A percentile compares a stretch with the other conserved stretches of the same genome.
Conservation (phyloP, 30 jellyfish, hydroid and myxozoan species). For the Chrysaora quinquecirrha region DNA sequence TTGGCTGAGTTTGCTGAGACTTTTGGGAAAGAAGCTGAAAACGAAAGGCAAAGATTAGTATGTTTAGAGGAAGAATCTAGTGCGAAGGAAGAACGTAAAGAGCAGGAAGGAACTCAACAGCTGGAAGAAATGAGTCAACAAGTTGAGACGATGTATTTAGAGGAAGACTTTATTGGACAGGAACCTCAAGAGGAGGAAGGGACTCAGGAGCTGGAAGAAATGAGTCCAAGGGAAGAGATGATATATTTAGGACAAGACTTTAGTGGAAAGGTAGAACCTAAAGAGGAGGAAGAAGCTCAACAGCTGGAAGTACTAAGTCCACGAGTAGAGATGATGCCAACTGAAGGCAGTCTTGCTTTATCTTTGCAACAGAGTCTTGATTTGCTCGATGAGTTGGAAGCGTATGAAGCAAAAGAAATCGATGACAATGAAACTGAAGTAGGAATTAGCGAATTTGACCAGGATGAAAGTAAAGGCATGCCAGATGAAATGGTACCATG, state of each 20-base stretch:
- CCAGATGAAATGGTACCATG: background rate
- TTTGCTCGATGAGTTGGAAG: constrained; percentile 37
- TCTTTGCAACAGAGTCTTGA: constrained; percentile 48
- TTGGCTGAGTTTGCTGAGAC: background rate
- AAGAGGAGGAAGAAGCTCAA: background rate
- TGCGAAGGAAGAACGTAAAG: background rate
- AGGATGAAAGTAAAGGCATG: background rate
- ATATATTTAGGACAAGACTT: no score
- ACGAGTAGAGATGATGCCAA: constrained; percentile 17
- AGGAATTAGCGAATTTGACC: no score
- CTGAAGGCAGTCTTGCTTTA: background rate
- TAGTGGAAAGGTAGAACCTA: no score
- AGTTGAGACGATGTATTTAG: no score
- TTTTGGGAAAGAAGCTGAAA: no score
- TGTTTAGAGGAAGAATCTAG: no score
- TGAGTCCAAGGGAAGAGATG: background rate
- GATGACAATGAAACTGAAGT: background rate
- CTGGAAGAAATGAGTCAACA: no score
- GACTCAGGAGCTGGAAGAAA: background rate
- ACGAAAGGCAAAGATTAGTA: no score
- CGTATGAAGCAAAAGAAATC: constrained; percentile 20
- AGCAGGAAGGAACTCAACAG: background rate
- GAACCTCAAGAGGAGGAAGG: background rate
- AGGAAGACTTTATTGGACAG: no score
- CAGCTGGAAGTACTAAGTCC: background rate